Evolutionary conservation across 2,888 invertebrate species (phyloP).

Genomic region (Campaea margaritaria): DNA sequence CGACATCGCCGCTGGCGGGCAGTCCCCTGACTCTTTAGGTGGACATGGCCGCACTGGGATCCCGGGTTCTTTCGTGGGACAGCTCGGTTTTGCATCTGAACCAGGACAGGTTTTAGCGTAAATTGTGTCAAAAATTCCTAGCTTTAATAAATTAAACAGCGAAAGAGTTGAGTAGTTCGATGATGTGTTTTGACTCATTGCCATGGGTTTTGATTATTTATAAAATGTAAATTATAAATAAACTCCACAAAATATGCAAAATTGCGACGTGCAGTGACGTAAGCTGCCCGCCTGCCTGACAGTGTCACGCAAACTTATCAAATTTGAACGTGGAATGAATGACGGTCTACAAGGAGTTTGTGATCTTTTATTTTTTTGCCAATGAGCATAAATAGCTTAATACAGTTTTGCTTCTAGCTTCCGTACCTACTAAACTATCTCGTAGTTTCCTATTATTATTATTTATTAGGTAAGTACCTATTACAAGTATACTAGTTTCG

Average conservation of each 20-base stretch:
- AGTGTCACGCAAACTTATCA: background rate
- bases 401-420: too few species aligned
- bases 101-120: conserved; percentile 63
- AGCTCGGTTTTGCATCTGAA: conserved; percentile 48
- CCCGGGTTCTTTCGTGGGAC: conserved; percentile 48
- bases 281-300: background rate
- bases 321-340: conserved; percentile 16
- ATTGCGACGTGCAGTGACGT: conserved; percentile 8
- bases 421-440: too few species aligned
- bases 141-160: conserved; percentile 63
- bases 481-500: too few species aligned
- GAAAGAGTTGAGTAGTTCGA: conserved; percentile 49
- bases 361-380: too few species aligned
- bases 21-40: conserved; percentile 32
- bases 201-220: conserved; percentile 1
- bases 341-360: too few species aligned
- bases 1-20: conserved; percentile 31
- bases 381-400: too few species aligned
- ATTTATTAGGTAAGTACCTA: too few species aligned
- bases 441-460: too few species aligned
- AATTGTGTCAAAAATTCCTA: conserved; percentile 64
- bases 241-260: conserved; percentile 16
- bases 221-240: conserved; percentile 7
- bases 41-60: conserved; percentile 20
- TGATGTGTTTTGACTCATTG: conserved; percentile 38